Evolutionary conservation across 2,113 vertebrate species (phyloP), one percentile per base, ranked within the genome.

Genomic region (Symphodus melops): DNA sequence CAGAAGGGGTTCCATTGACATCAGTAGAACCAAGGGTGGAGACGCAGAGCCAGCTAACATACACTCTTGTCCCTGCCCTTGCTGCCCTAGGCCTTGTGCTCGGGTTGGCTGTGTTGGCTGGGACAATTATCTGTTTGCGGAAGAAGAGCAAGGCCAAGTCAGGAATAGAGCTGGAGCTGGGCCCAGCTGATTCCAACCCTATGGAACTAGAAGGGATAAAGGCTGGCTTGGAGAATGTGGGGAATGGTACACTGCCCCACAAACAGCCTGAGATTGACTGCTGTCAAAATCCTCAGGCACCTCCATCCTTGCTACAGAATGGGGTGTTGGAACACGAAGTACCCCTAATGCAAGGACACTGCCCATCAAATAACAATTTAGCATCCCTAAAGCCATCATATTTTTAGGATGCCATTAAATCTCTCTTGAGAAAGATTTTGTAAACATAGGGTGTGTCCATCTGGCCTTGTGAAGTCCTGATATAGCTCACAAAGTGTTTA

Each of bases 201-300:
- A 83, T 95, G 86, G 96, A 97, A 79, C 81, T 96, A 62, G 96
- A 97, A 52, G 96, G 95, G 5, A 93, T 96, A 21, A 97, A 97
- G 80, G 71, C 92, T 14, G 93, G 94, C 33, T 73, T 96, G 63
- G 95, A 96, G 41, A 95, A 94, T 0, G 87, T 93, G 59, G 95
- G 93, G 23, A 95, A 94, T 0, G 84, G 92, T 16, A 92, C 92
- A 8, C 71, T 93, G 21, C 51, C 91, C 44, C 68, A 79, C 55
- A 96, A 95, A 81, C 88, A 85, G 54, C 82, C 90, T 0, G 95
- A 95, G 62, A 85, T 79, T 23, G 93, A 66, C 46, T 88, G 58
- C 28, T 84, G 83, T 62, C 87, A 0, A 65, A 85, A 69, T 66
- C 80, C 54, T 68, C 82, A 87, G 52, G 84, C 71, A 0, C 55